phyloP scores from a whole-genome alignment of 2,888 invertebrate species.

The Anodontia alba region DNA sequence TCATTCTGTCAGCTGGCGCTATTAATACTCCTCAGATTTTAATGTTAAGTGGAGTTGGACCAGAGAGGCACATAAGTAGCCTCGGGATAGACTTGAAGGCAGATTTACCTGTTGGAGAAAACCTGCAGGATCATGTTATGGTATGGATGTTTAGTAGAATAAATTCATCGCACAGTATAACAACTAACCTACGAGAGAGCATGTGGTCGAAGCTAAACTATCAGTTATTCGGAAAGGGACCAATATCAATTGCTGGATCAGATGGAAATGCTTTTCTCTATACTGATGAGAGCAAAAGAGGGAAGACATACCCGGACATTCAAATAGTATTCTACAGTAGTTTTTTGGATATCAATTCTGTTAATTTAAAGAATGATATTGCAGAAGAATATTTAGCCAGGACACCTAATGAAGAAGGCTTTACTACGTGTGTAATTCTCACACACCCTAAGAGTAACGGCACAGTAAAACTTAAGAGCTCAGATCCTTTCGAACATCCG shows the following conservation, averaged over 20 bases:
- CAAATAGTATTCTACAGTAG: constrained; percentile 24
- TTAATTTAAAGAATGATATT: neutral
- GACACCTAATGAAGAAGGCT: constrained; percentile 72
- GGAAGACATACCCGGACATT: constrained; percentile 33
- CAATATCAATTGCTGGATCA: neutral
- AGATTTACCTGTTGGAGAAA: constrained; percentile 80
- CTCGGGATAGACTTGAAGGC: constrained; percentile 75
- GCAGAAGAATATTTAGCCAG: neutral
- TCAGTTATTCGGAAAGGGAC: constrained; percentile 1
- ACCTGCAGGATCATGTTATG: constrained; percentile 76
- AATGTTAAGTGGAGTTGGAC: constrained; percentile 83
- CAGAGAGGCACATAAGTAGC: constrained; percentile 78
- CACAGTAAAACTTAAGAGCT: constrained; percentile 90
- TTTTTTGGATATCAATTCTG: neutral
- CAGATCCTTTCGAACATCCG: constrained; percentile 92
- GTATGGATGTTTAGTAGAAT: constrained; percentile 25
- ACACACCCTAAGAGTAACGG: constrained; percentile 90
- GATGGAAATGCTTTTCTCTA: constrained; percentile 32
- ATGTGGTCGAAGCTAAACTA: constrained; percentile 13
- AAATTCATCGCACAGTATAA: constrained; percentile 13
- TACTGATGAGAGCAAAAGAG: constrained; percentile 2
- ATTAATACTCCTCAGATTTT: constrained; percentile 82
- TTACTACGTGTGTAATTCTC: constrained; percentile 22
- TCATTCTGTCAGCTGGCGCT: constrained; percentile 82
- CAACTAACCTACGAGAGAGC: neutral